Evolutionary conservation across 2,888 invertebrate species (phyloP).

Genomic region (Dynastes hyllus): DNA sequence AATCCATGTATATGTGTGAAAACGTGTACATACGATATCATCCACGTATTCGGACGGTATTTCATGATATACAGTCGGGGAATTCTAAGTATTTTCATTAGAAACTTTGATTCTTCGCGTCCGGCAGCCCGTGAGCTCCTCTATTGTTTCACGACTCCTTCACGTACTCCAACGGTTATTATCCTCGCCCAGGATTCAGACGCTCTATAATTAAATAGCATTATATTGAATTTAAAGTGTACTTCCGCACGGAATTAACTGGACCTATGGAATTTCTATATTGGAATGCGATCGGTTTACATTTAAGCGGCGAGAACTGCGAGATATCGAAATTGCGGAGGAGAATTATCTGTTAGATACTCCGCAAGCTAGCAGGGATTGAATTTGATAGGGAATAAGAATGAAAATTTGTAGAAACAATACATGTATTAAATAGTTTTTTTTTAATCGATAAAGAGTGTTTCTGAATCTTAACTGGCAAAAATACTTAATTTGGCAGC

Average conservation of each 20-base stretch:
- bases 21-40: background rate
- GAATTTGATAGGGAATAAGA: too few relatives aligned
- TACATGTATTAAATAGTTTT: too few relatives aligned
- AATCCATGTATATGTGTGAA: background rate
- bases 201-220: constrained; percentile 50
- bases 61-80: constrained; percentile 51
- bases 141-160: constrained; percentile 60
- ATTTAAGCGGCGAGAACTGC: background rate
- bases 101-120: constrained; percentile 63
- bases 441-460: too few relatives aligned
- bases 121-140: constrained; percentile 60
- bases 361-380: too few relatives aligned
- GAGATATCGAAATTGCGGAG: background rate
- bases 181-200: constrained; percentile 51
- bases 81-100: constrained; percentile 62
- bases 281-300: constrained; percentile 22
- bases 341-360: background rate
- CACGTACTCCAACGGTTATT: constrained; percentile 58
- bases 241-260: constrained; percentile 18
- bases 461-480: too few relatives aligned
- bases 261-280: background rate
- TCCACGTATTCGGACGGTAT: constrained; percentile 49
- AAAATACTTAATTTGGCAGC: too few relatives aligned
- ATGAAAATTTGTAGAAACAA: too few relatives aligned
- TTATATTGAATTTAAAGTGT: constrained; percentile 50